Evolutionary conservation across 2,888 invertebrate genomes (phyloP).

Genomic region (Halictus quadricinctus): DNA sequence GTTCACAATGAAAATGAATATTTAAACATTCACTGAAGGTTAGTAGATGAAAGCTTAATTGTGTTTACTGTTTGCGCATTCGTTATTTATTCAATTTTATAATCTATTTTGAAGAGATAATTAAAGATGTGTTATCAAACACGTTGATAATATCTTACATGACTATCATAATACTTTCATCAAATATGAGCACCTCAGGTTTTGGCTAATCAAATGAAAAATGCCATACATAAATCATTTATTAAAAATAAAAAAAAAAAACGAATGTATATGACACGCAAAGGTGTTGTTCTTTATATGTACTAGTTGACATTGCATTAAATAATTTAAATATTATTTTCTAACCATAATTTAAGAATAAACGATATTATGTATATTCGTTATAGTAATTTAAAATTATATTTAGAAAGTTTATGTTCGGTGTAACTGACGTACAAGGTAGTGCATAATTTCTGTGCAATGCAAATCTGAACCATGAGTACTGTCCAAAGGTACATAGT

Average conservation of each 20-base stretch:
- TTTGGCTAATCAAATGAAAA: constrained; percentile 10
- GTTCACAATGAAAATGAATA: neutral
- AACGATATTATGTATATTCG: constrained; percentile 19
- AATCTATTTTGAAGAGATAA: neutral
- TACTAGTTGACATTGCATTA: constrained; percentile 16
- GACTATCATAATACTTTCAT: constrained; percentile 25
- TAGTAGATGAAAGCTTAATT: neutral
- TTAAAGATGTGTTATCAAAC: constrained; percentile 13
- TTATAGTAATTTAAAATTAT: constrained; percentile 4
- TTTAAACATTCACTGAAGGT: neutral
- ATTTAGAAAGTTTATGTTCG: constrained; percentile 22
- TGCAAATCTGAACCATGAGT: neutral
- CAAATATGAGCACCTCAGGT: constrained; percentile 11
- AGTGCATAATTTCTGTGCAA: constrained; percentile 7
- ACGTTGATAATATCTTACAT: neutral
- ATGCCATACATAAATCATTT: constrained; percentile 36
- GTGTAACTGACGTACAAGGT: neutral
- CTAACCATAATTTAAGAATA: constrained; percentile 23
- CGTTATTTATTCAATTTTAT: neutral
- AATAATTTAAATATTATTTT: constrained; percentile 28
- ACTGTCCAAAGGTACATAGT: constrained; percentile 41
- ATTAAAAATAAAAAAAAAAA: constrained; percentile 34
- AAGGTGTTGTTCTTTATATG: neutral
- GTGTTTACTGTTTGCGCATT: neutral
- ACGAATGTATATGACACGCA: constrained; percentile 1